Base-by-base conservation (phyloP, 2,888 invertebrate species). In the Drosophila mulleri region DNA sequence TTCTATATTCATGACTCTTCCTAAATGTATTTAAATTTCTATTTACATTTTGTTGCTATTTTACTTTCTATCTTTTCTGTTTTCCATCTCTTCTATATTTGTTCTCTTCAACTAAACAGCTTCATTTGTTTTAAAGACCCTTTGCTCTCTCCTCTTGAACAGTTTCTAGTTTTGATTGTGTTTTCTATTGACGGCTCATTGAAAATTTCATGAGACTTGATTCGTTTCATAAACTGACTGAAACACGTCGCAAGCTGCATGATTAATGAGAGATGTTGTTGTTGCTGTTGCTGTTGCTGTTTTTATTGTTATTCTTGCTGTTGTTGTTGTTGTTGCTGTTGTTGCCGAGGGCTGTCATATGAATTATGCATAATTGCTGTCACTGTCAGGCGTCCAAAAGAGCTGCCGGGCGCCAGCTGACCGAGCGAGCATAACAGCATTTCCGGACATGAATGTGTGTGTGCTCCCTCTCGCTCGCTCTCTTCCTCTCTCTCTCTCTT, bases 291-390 rank as follows among this genome's bases (percentile, higher is more conserved):
- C 29, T 60, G 57, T 50, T 80, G 69, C 16, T 71, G 48, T 42
- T 32, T 32, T 32, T 32, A 32, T 32, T 9, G 11, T 32, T 32
- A 9, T 32, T 32, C 9, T 9, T 52, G 48, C 29, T 52, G 53
- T 66, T 62, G 57, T 58, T 26, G 7, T 26, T 26, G 26, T 26
- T 26, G 26, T 7, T 72, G 52, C 29, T 54, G 56, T 26, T 59
- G 66, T 60, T 64, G 42, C 12, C 71, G 42, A 63, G 57, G 64
- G 67, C 67, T 69, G 89, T 71, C 85, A 75, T 57, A 61, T 72
- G 80, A 88, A 86, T 82, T 83, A 86, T 88, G 86, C 86, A 83
- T 82, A 86, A 82, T 88, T 83, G 84, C 72, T 83, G 86, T 75
- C 82, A 80, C 80, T 70, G 72, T 65, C 78, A 67, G 66, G 41